phyloP scores from a whole-genome alignment of 2,888 invertebrate species.

The Nomada lathburiana region DNA sequence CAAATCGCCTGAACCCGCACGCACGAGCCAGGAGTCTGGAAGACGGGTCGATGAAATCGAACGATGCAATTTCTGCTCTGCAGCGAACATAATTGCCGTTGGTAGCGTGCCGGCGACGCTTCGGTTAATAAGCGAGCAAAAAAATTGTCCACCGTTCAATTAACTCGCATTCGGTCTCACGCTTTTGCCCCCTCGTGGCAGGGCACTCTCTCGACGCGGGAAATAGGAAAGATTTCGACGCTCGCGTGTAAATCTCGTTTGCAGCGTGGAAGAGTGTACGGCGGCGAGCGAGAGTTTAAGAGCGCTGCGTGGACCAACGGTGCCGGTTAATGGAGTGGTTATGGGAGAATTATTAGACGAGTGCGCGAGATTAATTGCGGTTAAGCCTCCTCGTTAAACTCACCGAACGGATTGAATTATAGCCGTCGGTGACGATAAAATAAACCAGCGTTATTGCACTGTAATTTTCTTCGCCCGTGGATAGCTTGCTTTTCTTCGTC shows the following conservation, averaged over 20 bases:
- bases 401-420: constrained; percentile 68
- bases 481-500: constrained; percentile 20
- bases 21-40: background rate
- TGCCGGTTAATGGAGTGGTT: constrained; percentile 71
- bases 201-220: background rate
- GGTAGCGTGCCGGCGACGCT: background rate
- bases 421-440: constrained; percentile 68
- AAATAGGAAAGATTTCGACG: constrained; percentile 43
- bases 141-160: constrained; percentile 9
- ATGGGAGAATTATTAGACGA: constrained; percentile 73
- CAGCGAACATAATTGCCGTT: constrained; percentile 7
- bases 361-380: constrained; percentile 71
- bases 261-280: constrained; percentile 30
- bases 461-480: constrained; percentile 53
- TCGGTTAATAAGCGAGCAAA: constrained; percentile 3
- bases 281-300: constrained; percentile 39
- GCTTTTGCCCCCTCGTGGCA: background rate
- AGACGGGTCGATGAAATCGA: background rate
- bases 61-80: background rate
- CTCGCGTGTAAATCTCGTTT: constrained; percentile 60
- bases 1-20: background rate
- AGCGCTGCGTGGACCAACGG: constrained; percentile 52
- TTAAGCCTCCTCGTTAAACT: constrained; percentile 71
- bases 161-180: background rate
- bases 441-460: constrained; percentile 60